phyloP scores from a whole-genome alignment of 2,113 vertebrate genomes.

The Gavialis gangeticus region DNA sequence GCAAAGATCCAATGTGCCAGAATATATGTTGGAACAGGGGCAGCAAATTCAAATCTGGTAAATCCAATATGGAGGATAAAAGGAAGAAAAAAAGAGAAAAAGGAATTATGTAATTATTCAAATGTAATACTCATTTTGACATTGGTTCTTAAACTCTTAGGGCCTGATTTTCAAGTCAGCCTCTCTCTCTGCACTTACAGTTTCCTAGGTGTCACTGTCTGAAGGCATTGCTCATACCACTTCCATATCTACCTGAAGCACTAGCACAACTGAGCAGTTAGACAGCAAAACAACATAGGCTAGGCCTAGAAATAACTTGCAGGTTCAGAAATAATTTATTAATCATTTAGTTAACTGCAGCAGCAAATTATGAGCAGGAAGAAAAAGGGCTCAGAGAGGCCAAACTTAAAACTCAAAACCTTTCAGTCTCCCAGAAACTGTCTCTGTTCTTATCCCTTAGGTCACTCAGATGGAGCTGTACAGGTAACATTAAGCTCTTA shows the following conservation, averaged over 20 bases:
- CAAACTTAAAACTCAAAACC: neutral
- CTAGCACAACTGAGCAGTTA: neutral
- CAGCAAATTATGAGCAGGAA: neutral
- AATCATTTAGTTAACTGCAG: neutral
- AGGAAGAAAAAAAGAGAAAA: neutral
- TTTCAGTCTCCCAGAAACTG: neutral
- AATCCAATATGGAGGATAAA: neutral
- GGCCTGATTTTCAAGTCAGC: neutral
- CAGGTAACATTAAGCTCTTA: neutral
- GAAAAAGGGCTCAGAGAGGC: neutral
- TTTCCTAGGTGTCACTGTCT: neutral
- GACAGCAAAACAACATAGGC: neutral
- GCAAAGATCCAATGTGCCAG: neutral
- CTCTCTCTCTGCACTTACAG: neutral
- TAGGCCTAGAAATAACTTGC: conserved; percentile 28
- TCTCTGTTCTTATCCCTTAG: neutral
- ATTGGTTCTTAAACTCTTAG: fast-evolving
- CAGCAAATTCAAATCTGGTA: neutral
- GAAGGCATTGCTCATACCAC: neutral
- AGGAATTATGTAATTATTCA: neutral
- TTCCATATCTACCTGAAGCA: neutral
- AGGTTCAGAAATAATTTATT: neutral
- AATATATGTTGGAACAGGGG: fast-evolving
- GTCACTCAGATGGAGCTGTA: neutral
- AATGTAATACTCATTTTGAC: neutral